A percentile compares a stretch with the other conserved stretches of the same genome.
phyloP scores from a whole-genome alignment of 2,888 invertebrate genomes.

The Brachycybe producta region DNA sequence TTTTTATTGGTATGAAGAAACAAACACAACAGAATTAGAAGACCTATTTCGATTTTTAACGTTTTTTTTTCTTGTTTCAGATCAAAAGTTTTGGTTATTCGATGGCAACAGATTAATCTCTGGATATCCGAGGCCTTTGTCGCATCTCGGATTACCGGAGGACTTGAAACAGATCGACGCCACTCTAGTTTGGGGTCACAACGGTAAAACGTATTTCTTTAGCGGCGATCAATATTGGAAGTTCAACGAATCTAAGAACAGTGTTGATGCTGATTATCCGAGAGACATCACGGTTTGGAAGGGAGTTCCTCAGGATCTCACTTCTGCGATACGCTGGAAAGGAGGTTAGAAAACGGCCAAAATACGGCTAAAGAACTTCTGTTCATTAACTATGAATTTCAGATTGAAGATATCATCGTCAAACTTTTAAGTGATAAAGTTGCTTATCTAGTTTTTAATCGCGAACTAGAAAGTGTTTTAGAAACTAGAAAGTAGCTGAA shows the following conservation, averaged over 20 bases:
- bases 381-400: no score
- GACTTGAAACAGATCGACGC: conserved; percentile 70
- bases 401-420: no score
- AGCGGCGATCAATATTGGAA: conserved; percentile 75
- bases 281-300: conserved; percentile 79
- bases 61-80: not conserved
- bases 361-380: no score
- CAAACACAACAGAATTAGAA: not conserved
- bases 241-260: conserved; percentile 59
- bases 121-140: conserved; percentile 64
- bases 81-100: conserved; percentile 37
- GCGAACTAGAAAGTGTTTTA: no score
- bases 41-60: not conserved
- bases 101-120: conserved; percentile 52
- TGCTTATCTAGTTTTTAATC: no score
- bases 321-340: conserved; percentile 83
- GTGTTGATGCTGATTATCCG: conserved; percentile 83
- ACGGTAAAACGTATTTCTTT: conserved; percentile 80
- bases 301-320: conserved; percentile 78
- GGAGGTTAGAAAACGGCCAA: no score
- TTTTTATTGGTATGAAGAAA: conserved; percentile 61
- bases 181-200: conserved; percentile 88
- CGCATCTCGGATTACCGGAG: conserved; percentile 61
- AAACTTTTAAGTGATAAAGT: no score
- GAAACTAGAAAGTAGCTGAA: no score